Base-by-base conservation (phyloP, 2,888 invertebrate species). In the Caenorhabditis virilis region DNA sequence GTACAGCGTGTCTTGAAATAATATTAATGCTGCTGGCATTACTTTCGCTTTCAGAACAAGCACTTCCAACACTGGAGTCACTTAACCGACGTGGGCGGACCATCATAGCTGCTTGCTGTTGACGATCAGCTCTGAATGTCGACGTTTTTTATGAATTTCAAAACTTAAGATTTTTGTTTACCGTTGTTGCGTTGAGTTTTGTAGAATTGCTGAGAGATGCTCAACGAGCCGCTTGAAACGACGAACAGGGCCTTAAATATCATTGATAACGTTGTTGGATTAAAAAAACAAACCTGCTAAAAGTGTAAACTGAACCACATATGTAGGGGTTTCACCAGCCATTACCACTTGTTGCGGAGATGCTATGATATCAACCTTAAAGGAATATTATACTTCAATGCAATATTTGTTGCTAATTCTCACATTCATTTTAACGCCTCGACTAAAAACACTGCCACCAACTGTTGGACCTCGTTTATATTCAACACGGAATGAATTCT, bases 401-500 rank as follows among this genome's bases (percentile, higher is more conserved):
- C n/a, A 6, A 22, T 7, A 27, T 16, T 22, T 20, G n/a, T 15
- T 42, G 2, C 4, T 27, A 25, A 26, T 26, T 18, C 61, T 39
- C 27, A 78, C 77, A 68, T 83, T 80, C 77, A 83, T 79, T 56
- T 83, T 82, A 25, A 83, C 77, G 23, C 83, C 83, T 41, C 83
- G 54, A 18, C 80, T 80, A 51, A 83, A 83, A 1, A 82, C 77
- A 43, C 78, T 93, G 53, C 93, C 93, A n/a, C 86, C 85, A 6
- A 76, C 74, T 3, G 79, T 76, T 20, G 91, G 93, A n/a, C 85
- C 84, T 47, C 97, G 87, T 84, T 94, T 93, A 86, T 97, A 98
- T 84, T 98, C 97, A 59, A 97, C 95, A 53, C 93, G 89, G 87
- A 98, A 98, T 35, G 95, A 94, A 88, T 94, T 94, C 47, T 97